A percentile compares a stretch with the other conserved stretches of the same genome.
phyloP scores from a whole-genome alignment of 2,113 vertebrate species.

The Miniopterus natalensis region DNA sequence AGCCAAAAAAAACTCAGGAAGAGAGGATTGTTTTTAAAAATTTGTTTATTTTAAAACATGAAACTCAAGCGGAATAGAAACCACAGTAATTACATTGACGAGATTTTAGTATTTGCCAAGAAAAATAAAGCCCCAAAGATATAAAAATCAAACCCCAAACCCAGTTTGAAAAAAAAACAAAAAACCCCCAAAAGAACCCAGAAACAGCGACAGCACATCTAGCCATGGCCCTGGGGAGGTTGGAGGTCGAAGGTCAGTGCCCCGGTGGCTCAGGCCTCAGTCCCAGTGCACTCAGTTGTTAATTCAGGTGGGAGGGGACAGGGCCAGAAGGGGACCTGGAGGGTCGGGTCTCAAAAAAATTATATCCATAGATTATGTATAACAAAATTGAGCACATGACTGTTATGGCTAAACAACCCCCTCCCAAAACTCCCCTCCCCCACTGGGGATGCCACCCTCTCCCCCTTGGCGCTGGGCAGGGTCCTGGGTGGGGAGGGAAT shows the following conservation, averaged over 20 bases:
- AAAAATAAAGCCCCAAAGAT: constrained; percentile 81
- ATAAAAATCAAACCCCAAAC: constrained; percentile 79
- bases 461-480: neutral
- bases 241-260: constrained; percentile 77
- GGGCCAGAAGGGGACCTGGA: constrained; percentile 74
- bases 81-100: constrained; percentile 96
- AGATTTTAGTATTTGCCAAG: constrained; percentile 92
- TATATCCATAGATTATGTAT: constrained; percentile 81
- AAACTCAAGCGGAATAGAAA: constrained; percentile 96
- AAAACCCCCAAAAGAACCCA: constrained; percentile 44
- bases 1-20: neutral
- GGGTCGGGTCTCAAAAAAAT: constrained; percentile 82
- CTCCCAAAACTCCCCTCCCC: constrained; percentile 66
- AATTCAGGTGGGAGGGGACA: constrained; percentile 82
- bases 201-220: constrained; percentile 89
- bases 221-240: constrained; percentile 86
- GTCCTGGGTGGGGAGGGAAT: constrained; percentile 48
- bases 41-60: constrained; percentile 96
- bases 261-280: constrained; percentile 83
- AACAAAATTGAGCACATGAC: constrained; percentile 84
- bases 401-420: constrained; percentile 81
- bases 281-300: constrained; percentile 83
- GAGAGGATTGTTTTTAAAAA: constrained; percentile 84
- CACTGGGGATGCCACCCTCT: constrained; percentile 39
- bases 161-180: constrained; percentile 80